These are phyloP conservation scores for Clarias macrocephalus DNA, from an alignment of 2,113 vertebrate genomes.

Conservation along the genomic window DNA sequence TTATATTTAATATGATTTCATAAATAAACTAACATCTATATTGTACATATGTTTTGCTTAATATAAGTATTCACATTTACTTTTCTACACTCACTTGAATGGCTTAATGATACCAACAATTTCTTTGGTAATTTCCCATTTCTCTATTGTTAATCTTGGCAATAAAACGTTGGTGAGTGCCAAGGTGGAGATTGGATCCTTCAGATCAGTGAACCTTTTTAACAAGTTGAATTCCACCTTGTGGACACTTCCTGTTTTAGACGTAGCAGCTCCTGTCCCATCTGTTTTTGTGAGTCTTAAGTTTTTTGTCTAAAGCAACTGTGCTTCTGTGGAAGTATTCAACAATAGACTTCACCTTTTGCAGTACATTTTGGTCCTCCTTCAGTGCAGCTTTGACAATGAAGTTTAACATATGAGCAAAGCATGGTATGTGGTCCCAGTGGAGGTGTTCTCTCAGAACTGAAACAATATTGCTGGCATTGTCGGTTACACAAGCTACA, in stretches of 20 bases:
- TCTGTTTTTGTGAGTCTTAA: constrained; percentile 6
- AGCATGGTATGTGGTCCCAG: constrained; percentile 24
- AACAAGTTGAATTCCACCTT: constrained; percentile 39
- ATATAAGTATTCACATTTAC: background rate
- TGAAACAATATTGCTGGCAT: constrained; percentile 17
- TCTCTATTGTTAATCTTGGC: constrained; percentile 6
- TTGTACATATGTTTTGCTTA: background rate
- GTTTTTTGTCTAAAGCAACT: background rate
- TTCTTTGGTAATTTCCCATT: constrained; percentile 13
- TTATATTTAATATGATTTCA: too few relatives aligned
- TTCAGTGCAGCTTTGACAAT: background rate
- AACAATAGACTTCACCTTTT: background rate
- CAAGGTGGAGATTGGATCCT: constrained; percentile 39
- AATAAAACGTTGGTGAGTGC: constrained; percentile 16
- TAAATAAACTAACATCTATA: background rate
- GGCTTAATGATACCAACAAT: constrained; percentile 7
- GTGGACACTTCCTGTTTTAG: constrained; percentile 9
- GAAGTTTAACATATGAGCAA: constrained; percentile 8
- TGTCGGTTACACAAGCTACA: constrained; percentile 16
- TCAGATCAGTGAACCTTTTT: constrained; percentile 27
- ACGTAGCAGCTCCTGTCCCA: constrained; percentile 2
- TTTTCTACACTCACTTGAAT: background rate
- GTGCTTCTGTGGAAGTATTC: background rate
- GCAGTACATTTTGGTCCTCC: background rate
- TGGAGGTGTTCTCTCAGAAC: background rate